A percentile compares a stretch with the other conserved stretches of the same genome.
Evolutionary conservation across 2,888 invertebrate species (phyloP).

Genomic region (Chromoteleia sp.): DNA sequence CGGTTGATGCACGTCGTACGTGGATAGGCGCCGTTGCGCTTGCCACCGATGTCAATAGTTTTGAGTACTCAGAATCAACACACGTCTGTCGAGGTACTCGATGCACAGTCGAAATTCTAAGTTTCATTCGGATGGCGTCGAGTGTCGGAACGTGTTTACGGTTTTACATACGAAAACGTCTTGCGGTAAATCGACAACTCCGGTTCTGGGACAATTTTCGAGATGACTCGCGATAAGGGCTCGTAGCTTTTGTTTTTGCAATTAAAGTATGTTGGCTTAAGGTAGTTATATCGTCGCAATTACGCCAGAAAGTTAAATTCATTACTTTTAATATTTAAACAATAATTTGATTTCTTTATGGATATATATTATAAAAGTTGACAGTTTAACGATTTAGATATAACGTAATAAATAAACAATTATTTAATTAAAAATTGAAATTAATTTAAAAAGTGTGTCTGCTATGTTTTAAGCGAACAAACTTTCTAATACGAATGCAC

Average conservation of each 20-base stretch:
- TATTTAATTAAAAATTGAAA: too few relatives aligned
- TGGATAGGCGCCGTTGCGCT: slow-evolving; percentile 37
- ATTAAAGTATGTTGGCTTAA: too few relatives aligned
- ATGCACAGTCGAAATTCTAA: slow-evolving; percentile 39
- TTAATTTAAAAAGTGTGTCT: too few relatives aligned
- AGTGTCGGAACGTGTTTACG: not conserved
- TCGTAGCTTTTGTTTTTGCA: not conserved
- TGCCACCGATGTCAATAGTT: slow-evolving; percentile 49
- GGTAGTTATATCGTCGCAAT: too few relatives aligned
- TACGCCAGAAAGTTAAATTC: too few relatives aligned
- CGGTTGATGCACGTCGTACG: slow-evolving; percentile 45
- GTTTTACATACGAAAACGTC: slow-evolving; percentile 1
- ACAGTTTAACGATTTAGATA: too few relatives aligned
- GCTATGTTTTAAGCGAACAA: too few relatives aligned
- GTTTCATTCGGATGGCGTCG: slow-evolving; percentile 9
- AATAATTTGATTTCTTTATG: too few relatives aligned
- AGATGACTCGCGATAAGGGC: not conserved
- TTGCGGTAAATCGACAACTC: slow-evolving; percentile 7
- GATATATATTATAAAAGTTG: too few relatives aligned
- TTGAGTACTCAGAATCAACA: slow-evolving; percentile 39
- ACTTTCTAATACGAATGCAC: too few relatives aligned
- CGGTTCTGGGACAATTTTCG: slow-evolving; percentile 5
- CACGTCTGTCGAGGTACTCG: slow-evolving; percentile 22
- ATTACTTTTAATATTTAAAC: too few relatives aligned
- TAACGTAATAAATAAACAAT: too few relatives aligned